phyloP scores from a whole-genome alignment of 2,888 invertebrate genomes.

The Chymomyza caudatula region DNA sequence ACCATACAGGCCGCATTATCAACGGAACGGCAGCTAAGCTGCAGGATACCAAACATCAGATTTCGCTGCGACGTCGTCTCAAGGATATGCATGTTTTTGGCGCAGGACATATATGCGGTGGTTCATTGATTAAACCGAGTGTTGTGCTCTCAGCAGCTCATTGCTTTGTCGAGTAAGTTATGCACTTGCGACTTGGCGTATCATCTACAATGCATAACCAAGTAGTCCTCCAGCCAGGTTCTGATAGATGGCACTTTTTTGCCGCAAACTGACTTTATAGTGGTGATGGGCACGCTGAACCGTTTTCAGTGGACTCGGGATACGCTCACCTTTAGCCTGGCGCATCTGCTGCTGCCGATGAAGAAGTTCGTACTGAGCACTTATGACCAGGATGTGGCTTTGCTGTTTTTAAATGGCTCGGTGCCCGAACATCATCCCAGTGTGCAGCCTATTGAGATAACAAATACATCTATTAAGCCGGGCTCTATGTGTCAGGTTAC shows the following conservation, averaged over 20 bases:
- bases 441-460: constrained; percentile 51
- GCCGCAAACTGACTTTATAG: constrained; percentile 41
- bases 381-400: constrained; percentile 54
- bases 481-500: constrained; percentile 71
- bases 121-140: constrained; percentile 50
- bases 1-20: constrained; percentile 23
- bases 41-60: constrained; percentile 52
- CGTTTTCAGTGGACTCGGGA: constrained; percentile 45
- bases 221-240: constrained; percentile 10
- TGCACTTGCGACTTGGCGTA: not conserved
- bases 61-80: constrained; percentile 48
- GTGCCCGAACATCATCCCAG: constrained; percentile 58
- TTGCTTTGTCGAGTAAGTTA: constrained; percentile 58
- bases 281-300: constrained; percentile 65
- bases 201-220: not conserved
- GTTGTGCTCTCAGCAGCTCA: constrained; percentile 60
- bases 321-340: constrained; percentile 47
- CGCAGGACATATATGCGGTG: constrained; percentile 64
- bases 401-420: constrained; percentile 53
- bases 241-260: constrained; percentile 24
- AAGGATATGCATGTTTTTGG: constrained; percentile 50
- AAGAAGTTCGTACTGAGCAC: constrained; percentile 38
- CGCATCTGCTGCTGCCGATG: constrained; percentile 21
- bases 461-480: constrained; percentile 17
- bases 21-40: constrained; percentile 31